phyloP scores from a whole-genome alignment of 2,113 vertebrate genomes.

The Ophthalmolycus amberensis region DNA sequence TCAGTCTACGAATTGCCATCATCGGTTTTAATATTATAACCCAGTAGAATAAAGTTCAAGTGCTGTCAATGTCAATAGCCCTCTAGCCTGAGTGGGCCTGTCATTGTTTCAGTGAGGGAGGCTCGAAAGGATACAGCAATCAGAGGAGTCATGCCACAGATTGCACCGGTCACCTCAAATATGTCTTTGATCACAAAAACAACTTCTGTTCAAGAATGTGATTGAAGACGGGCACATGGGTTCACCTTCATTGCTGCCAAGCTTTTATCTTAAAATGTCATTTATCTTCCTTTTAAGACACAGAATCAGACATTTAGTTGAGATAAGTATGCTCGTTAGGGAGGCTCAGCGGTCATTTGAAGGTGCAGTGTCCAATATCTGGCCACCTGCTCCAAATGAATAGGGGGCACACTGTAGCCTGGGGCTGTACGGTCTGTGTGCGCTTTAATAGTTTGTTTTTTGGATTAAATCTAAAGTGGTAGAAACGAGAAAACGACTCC shows the following conservation, averaged over 20 bases:
- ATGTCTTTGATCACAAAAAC: slow-evolving; percentile 46
- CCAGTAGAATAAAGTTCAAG: slow-evolving; percentile 33
- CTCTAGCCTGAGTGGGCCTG: slow-evolving; percentile 32
- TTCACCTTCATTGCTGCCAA: neutral
- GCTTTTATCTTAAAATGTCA: neutral
- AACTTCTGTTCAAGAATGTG: neutral
- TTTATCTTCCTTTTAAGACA: neutral
- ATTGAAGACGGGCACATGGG: neutral
- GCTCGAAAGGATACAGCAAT: slow-evolving; percentile 54
- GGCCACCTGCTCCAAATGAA: neutral
- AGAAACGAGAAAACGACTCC: too few species aligned
- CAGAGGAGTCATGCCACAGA: slow-evolving; percentile 41
- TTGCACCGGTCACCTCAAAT: slow-evolving; percentile 29
- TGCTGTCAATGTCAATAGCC: slow-evolving; percentile 69
- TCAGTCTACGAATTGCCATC: slow-evolving; percentile 28
- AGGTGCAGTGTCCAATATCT: neutral
- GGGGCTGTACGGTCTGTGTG: too few species aligned
- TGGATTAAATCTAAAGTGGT: too few species aligned
- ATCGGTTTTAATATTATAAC: slow-evolving; percentile 47
- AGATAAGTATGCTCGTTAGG: neutral
- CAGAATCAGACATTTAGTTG: neutral
- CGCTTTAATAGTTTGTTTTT: too few species aligned
- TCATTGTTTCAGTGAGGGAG: slow-evolving; percentile 45
- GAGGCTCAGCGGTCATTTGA: neutral
- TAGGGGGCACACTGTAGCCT: neutral